Base-by-base conservation (phyloP, 1,140 invertebrate genomes). In the Pseudomyrmex pallidus region DNA sequence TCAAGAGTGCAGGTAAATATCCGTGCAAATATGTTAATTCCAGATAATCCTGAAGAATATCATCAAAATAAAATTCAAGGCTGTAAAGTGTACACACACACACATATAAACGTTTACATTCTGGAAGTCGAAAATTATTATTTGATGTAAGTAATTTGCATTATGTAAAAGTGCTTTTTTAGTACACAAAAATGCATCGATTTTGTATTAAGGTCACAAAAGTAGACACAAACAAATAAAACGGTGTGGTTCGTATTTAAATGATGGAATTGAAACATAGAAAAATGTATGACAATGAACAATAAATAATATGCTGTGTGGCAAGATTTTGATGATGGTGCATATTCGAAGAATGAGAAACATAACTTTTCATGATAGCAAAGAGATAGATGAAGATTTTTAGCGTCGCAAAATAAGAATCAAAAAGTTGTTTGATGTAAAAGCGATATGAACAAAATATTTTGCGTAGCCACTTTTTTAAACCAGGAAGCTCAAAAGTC, bases 401-500 rank as follows among this genome's bases (percentile, higher is more conserved):
- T 25, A 72, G 59, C 64, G 83, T 72, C 48, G 76, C 83, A 84
- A 84, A 80, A 84, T 17, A 84, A 80, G 54, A 44, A 82, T 84
- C 52, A 67, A 56, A 66, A 84, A 66, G 25, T 80, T 85, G 35
- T 35, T 83, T 67, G 52, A 83, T 59, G 46, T 83, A 67, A 86
- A 87, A 89, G 87, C 87, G 44, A 74, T 61, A 77, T 48, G 25
- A 87, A 87, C 67, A 87, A 87, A 87, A 89, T 80, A 87, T 35
- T 59, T 82, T 86, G 84, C 87, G 64, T 84, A 84, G 87, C 74
- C 84, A 84, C 68, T 83, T 78, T 83, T 85, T 86, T 68, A 85
- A 91, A 87, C 74, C 82, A 90, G 85, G 84, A 91, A 92, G 91
- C 90, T 90, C 89, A 86, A 93, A 94, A 93, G 93, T 94, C 93